Conservation (phyloP, 2,113 vertebrate species). For the Hymenochirus boettgeri region DNA sequence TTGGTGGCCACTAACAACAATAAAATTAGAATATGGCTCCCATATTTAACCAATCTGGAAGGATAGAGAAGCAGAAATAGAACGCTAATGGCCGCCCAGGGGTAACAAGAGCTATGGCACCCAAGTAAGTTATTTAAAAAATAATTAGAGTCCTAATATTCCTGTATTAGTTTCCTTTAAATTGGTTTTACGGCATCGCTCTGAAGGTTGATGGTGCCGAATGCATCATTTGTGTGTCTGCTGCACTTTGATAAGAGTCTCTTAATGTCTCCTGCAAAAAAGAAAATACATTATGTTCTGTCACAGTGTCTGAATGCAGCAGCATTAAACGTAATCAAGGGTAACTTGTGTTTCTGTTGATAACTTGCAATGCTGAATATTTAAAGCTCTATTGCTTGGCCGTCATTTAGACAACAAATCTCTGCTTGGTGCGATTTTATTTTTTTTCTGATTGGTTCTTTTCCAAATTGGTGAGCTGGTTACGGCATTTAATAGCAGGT, state of each 20-base stretch:
- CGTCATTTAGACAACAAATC: conserved; percentile 29
- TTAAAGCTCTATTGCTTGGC: not conserved
- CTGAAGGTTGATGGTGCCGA: not conserved
- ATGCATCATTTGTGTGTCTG: not conserved
- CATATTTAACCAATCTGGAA: too few relatives aligned
- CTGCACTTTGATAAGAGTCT: not conserved
- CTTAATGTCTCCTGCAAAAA: not conserved
- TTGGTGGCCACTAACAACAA: too few relatives aligned
- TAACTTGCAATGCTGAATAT: not conserved
- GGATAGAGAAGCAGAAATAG: too few relatives aligned
- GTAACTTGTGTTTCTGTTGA: conserved; percentile 7
- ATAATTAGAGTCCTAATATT: too few relatives aligned
- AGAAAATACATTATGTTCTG: not conserved
- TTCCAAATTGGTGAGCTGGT: conserved; percentile 33
- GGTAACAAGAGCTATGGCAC: not conserved
- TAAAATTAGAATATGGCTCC: too few relatives aligned
- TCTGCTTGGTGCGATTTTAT: conserved; percentile 20
- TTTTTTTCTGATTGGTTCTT: conserved; percentile 2
- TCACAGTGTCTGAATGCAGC: not conserved
- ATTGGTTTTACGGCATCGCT: not conserved
- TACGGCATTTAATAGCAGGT: conserved; percentile 41
- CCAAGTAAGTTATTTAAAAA: too few relatives aligned
- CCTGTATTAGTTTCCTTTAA: not conserved
- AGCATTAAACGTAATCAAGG: conserved; percentile 2
- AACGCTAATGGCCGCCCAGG: too few relatives aligned